phyloP scores from a whole-genome alignment of 2,113 vertebrate genomes.

The Leptobrachium ailaonicum region DNA sequence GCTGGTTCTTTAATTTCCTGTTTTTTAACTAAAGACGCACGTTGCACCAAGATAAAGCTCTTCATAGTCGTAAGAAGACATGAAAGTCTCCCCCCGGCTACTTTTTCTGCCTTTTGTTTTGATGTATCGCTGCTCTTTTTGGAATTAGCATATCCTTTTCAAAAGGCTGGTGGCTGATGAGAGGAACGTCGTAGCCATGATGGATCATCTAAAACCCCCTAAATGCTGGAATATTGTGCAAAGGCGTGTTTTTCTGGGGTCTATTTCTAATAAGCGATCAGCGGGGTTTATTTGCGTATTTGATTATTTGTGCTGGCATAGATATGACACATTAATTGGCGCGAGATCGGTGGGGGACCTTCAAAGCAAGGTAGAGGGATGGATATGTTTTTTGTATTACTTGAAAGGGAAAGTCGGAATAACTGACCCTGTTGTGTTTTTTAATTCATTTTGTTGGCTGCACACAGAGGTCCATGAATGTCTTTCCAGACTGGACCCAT shows the following conservation, averaged over 20 bases:
- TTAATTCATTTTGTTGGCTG: too few relatives aligned
- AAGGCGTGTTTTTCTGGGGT: constrained; percentile 51
- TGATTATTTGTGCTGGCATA: too few relatives aligned
- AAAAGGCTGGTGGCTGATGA: constrained; percentile 81
- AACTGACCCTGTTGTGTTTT: too few relatives aligned
- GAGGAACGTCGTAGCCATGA: constrained; percentile 85
- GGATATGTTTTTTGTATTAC: too few relatives aligned
- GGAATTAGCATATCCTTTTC: constrained; percentile 98
- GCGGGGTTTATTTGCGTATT: too few relatives aligned
- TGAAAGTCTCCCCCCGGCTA: constrained; percentile 90
- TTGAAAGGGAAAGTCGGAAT: too few relatives aligned
- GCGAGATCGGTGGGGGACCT: too few relatives aligned
- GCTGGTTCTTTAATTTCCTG: constrained; percentile 81
- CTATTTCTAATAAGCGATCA: neutral
- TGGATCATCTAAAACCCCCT: constrained; percentile 87
- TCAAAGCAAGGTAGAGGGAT: too few relatives aligned
- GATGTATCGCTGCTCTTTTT: constrained; percentile 92
- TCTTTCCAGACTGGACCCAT: too few relatives aligned
- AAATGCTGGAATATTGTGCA: constrained; percentile 80
- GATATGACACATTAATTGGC: too few relatives aligned
- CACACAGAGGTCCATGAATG: too few relatives aligned
- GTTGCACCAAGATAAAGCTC: constrained; percentile 93
- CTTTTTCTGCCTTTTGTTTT: constrained; percentile 94
- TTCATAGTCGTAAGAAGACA: constrained; percentile 93
- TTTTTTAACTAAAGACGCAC: constrained; percentile 81